Base-by-base conservation (phyloP, 2,113 vertebrate species). In the Macquaria ambigua region DNA sequence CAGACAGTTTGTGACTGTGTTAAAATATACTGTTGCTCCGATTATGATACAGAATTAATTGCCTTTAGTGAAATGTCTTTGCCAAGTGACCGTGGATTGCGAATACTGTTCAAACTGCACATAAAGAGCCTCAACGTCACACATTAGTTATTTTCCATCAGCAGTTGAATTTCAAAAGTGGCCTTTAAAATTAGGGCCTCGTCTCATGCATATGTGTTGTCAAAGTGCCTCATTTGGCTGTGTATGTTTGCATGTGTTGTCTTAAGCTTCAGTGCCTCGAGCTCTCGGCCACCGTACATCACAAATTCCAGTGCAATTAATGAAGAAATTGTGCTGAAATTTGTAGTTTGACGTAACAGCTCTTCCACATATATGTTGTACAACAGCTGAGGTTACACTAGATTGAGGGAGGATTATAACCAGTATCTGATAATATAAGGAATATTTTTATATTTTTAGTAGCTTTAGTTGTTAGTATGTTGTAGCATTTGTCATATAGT, bases 161-260 rank as follows among this genome's bases (percentile, higher is more conserved):
- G 81, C 58, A 37, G 46, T 52, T 63, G 48, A 78, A 81, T 77
- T 58, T 79, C 46, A 72, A 52, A 82, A 82, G 61, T 58, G 79
- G 81, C 58, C 70, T 82, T 84, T 71, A 59, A 84, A 83, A 69
- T 58, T 67, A 23, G 25, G 59, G 37, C 34, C 70, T 71, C 43
- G 43, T 67, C 53, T 31, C 28, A 31, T 31, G 28, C 28, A 31
- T 31, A 31, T 31, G 31, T 55, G 6, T 23, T 39, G 28, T 53
- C 28, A 64, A 46, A 46, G 48, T 50, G 14, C 28, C 34, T 28
- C 28, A 34, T 34, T 20, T 28, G 14, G 5, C 25, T 9, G 3
- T 20, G 48, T n/a, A n/a, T n/a, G n/a, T n/a, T n/a, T n/a, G n/a
- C n/a, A n/a, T n/a, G n/a, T 52, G 48, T 31, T 28, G 55, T 11